A percentile compares a stretch with the other conserved stretches of the same genome.
phyloP scores from a whole-genome alignment of 1,140 invertebrate genomes.

The Hyles vespertilio region DNA sequence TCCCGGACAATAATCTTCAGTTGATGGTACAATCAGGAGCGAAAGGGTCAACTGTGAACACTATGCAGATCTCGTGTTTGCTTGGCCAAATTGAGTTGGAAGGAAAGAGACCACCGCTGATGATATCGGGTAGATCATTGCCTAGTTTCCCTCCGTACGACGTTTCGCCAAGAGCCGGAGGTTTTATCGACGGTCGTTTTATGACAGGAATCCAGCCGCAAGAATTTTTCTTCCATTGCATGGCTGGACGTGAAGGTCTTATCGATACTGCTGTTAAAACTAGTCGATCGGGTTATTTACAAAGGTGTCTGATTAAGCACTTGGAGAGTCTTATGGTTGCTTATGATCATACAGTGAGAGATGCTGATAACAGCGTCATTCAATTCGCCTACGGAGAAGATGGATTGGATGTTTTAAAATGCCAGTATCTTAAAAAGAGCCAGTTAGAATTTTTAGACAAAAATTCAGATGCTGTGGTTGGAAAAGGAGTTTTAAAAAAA shows the following conservation, averaged over 20 bases:
- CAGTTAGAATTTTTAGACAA: conserved; percentile 89
- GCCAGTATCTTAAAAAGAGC: conserved; percentile 88
- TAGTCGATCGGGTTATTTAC: conserved; percentile 97
- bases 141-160: conserved; percentile 97
- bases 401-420: conserved; percentile 93
- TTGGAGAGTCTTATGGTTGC: conserved; percentile 94
- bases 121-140: conserved; percentile 94
- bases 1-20: conserved; percentile 97
- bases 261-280: conserved; percentile 94
- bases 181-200: conserved; percentile 96
- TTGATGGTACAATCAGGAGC: conserved; percentile 99
- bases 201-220: conserved; percentile 98
- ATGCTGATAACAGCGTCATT: conserved; percentile 95
- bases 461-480: conserved; percentile 83
- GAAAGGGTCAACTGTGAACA: conserved; percentile 97
- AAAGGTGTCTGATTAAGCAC: conserved; percentile 98
- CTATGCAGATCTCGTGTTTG: conserved; percentile 97
- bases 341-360: conserved; percentile 96
- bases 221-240: conserved; percentile 99
- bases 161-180: conserved; percentile 93
- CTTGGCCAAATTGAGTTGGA: conserved; percentile 99
- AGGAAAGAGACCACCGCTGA: conserved; percentile 96
- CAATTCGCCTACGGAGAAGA: conserved; percentile 99
- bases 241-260: conserved; percentile 97
- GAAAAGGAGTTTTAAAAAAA: conserved; percentile 76